Conservation (phyloP, 2,888 invertebrate genomes). For the Merodon equestris region DNA sequence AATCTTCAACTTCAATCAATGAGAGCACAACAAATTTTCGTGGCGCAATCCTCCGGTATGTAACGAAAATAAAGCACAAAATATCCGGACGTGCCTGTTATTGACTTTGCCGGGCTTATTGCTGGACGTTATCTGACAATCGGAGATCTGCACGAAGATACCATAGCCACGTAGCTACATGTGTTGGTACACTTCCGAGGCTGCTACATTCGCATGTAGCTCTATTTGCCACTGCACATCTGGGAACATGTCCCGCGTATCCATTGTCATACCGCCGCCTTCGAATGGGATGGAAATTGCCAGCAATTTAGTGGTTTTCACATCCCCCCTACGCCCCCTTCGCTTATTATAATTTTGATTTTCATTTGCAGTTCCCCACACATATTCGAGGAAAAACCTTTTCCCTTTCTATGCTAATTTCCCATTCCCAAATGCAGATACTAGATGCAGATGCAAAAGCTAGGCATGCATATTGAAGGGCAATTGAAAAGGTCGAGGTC, state of each 20-base stretch:
- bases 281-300: conserved; percentile 42
- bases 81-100: conserved; percentile 25
- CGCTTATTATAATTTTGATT: conserved; percentile 43
- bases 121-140: conserved; percentile 51
- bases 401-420: conserved; percentile 61
- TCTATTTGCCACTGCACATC: conserved; percentile 24
- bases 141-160: conserved; percentile 57
- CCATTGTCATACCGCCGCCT: conserved; percentile 42
- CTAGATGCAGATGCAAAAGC: background rate
- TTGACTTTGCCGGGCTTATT: conserved; percentile 41
- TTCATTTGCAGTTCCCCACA: conserved; percentile 26
- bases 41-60: conserved; percentile 31
- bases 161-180: background rate
- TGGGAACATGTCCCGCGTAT: conserved; percentile 17
- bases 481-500: conserved; percentile 63
- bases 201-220: conserved; percentile 30
- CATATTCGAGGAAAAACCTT: background rate
- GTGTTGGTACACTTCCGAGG: background rate
- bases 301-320: conserved; percentile 45
- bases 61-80: conserved; percentile 19
- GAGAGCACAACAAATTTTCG: conserved; percentile 55
- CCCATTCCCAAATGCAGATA: conserved; percentile 31
- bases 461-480: conserved; percentile 48
- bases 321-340: conserved; percentile 20
- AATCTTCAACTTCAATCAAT: conserved; percentile 53